Base-by-base conservation (phyloP, 2,888 invertebrate genomes). In the Incurvaria masculella region DNA sequence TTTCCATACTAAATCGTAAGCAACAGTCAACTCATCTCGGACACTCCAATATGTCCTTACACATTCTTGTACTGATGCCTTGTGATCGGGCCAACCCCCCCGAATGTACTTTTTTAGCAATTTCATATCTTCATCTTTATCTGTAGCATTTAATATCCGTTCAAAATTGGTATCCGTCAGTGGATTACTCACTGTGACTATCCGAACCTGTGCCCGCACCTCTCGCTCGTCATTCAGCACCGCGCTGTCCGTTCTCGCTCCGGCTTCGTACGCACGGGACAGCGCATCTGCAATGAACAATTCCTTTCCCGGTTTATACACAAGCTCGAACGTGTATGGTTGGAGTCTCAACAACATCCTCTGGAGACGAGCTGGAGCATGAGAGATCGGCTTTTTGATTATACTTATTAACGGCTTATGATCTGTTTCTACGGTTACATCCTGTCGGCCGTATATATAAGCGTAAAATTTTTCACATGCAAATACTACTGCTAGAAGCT, bases 251-350 rank as follows among this genome's bases (percentile, higher is more conserved):
- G 40, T 51, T 16, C 6, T 21, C 10, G 38, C 45, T 23, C 21
- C 33, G 39, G 26, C 17, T n/a, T 39, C 43, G 21, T 6, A 43
- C 33, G 46, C 44, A 2, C 54, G 51, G 1, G 58, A 59, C 17
- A 57, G 21, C 8, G 56, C 42, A 26, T 57, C 56, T 10, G 57
- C 57, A 14, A 57, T 51, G 20, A 48, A 53, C 14, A 57, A 23
- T 8, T 56, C 46, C 26, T 49, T 55, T n/a, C 55, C 55, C 2
- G 55, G 55, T 44, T 55, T 54, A 39, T 53, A 57, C 5, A 53
- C 47, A 1, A 57, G 27, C n/a, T 47, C 49, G 42, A 56, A 52
- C 5, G 50, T 43, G 47, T 53, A 57, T 1, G 52, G 55, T 33
- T 55, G 55, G 16, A 57, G 40, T 39, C 54, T 40, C 23, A 57